These are phyloP conservation scores for Diogma glabrata DNA, from an alignment of 2,888 invertebrate genomes.

Conservation along the genomic window DNA sequence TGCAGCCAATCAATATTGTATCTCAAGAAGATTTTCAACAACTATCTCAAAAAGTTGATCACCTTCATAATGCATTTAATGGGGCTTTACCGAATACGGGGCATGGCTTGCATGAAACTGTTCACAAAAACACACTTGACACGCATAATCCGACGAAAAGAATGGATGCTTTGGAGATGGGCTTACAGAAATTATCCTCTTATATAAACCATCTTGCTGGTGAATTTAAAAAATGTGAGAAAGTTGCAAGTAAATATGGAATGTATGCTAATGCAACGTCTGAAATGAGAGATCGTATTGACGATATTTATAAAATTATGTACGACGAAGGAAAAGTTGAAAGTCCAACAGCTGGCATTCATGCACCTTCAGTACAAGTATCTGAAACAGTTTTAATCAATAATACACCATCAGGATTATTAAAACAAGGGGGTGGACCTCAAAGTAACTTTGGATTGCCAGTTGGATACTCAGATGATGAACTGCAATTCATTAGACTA, in stretches of 20 bases:
- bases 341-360: not conserved
- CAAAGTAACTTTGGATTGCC: too few relatives aligned
- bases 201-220: conserved; percentile 46
- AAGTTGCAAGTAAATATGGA: not conserved
- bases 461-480: too few relatives aligned
- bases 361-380: not conserved
- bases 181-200: conserved; percentile 47
- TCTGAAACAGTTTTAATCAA: too few relatives aligned
- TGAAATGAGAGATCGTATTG: conserved; percentile 12
- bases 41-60: conserved; percentile 8
- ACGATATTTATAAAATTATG: not conserved
- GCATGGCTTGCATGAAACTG: conserved; percentile 9
- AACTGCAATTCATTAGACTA: too few relatives aligned
- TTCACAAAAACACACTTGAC: conserved; percentile 51
- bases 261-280: not conserved
- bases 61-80: conserved; percentile 13
- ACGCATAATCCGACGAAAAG: conserved; percentile 50
- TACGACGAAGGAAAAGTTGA: conserved; percentile 4
- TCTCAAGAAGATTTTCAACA: conserved; percentile 15
- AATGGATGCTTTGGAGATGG: conserved; percentile 49
- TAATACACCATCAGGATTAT: too few relatives aligned
- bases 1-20: conserved; percentile 12
- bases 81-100: conserved; percentile 11
- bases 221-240: conserved; percentile 28
- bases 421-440: too few relatives aligned